Percentiles rank a stretch among this genome's conserved stretches.
phyloP scores from a whole-genome alignment of 2,113 vertebrate genomes.

The Romanogobio albipinnatus region DNA sequence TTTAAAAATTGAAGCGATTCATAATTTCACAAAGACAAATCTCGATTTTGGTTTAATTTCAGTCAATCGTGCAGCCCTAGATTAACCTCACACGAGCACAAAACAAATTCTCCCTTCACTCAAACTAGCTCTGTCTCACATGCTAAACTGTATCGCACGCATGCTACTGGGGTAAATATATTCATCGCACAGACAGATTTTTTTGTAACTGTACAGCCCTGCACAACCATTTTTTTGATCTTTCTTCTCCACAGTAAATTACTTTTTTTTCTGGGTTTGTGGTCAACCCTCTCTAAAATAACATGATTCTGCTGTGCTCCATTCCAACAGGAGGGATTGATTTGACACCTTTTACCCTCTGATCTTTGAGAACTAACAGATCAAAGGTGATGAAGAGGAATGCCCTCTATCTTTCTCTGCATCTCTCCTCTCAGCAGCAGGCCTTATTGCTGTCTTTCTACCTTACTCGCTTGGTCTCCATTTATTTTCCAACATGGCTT shows the following conservation, averaged over 20 bases:
- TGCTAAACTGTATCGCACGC: too few species aligned
- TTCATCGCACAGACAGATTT: too few species aligned
- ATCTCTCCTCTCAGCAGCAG: neutral
- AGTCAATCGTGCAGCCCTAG: too few species aligned
- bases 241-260: constrained; percentile 22
- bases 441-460: neutral
- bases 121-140: too few species aligned
- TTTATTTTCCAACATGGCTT: constrained; percentile 27
- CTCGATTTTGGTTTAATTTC: too few species aligned
- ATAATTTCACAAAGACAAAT: too few species aligned
- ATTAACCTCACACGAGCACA: too few species aligned
- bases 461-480: neutral
- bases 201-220: too few species aligned
- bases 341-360: constrained; percentile 41
- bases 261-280: constrained; percentile 28
- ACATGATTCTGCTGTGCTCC: neutral
- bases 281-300: constrained; percentile 5
- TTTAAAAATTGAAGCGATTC: too few species aligned
- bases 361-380: constrained; percentile 41
- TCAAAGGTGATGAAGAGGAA: constrained; percentile 53
- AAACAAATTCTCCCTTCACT: too few species aligned
- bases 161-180: too few species aligned
- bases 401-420: neutral
- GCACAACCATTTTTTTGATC: constrained; percentile 31
- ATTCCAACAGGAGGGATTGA: constrained; percentile 28